Base-by-base conservation (phyloP, 2,888 invertebrate genomes). In the Diarsia dahlii region DNA sequence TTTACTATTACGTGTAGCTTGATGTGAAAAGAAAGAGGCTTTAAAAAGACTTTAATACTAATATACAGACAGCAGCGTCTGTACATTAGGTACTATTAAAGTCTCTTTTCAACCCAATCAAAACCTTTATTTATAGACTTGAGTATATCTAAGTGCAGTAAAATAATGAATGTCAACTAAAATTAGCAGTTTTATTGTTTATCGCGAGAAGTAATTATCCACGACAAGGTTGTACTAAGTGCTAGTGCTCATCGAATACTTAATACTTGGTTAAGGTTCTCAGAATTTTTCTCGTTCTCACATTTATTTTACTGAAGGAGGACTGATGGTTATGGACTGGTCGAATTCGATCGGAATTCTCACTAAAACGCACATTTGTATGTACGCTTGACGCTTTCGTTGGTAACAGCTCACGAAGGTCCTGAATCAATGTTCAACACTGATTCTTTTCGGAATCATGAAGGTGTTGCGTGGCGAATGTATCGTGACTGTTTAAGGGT, bases 151-250 rank as follows among this genome's bases (percentile, higher is more conserved):
- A 63, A 23, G 62, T 12, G 28, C 23, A 65, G 58, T 65, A 54
- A 67, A 60, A 46, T 63, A 62, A 72, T 67, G 20, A 74, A 58
- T 70, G 39, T 64, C 77, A 69, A 64, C 74, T 76, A 71, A 82
- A 76, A 74, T 78, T 75, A 75, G 60, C 67, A 15, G 13, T 68
- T 80, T 84, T 71, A 78, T 78, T 68, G 74, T 56, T 76, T 76
- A 71, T 73, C 70, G 54, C 76, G 39, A 71, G 58, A 68, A 78
- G 69, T 84, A 86, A 84, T 87, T 86, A 86, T 69, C 72, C 52
- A 52, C 71, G 20, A 60, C 85, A 84, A 87, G 84, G 79, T 78
- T 85, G 66, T 63, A 39, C 64, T 71, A 74, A 84, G 74, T 76
- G 75, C 56, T 64, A 67, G 70, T 75, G 72, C 64, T 77, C 39